A percentile compares a stretch with the other conserved stretches of the same genome.
Evolutionary conservation across 2,113 vertebrate species (phyloP).

Genomic region (Glaucomys volans): DNA sequence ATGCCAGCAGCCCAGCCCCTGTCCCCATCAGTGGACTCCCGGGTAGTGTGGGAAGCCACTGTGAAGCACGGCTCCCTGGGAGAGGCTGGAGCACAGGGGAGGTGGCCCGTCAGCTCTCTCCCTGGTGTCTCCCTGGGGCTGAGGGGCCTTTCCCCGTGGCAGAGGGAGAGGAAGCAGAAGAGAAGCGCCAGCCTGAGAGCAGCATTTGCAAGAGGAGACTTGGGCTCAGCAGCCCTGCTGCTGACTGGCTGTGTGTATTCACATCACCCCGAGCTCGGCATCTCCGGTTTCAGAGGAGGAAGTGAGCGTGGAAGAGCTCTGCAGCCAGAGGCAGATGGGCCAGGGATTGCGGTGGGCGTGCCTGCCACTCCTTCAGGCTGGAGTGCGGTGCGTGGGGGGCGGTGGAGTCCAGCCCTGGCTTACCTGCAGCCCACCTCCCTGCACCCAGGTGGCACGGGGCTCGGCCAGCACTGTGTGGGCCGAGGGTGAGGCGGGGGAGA

Average conservation of each 20-base stretch:
- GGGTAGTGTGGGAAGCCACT: neutral
- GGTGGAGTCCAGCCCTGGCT: neutral
- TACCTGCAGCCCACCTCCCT: too few relatives aligned
- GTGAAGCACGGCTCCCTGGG: neutral
- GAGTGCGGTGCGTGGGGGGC: too few relatives aligned
- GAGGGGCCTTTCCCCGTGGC: neutral
- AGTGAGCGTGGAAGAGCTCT: rapidly evolving
- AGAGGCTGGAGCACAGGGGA: neutral
- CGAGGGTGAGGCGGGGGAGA: neutral
- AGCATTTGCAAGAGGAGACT: neutral
- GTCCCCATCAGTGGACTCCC: neutral
- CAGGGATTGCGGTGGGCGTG: rapidly evolving
- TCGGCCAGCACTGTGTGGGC: too few relatives aligned
- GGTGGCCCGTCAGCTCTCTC: neutral
- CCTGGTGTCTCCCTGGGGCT: rapidly evolving
- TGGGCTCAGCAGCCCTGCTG: too few relatives aligned
- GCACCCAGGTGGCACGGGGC: too few relatives aligned
- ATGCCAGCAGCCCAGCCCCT: too few relatives aligned
- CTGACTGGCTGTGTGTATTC: too few relatives aligned
- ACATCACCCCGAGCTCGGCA: neutral
- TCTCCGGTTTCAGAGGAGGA: neutral
- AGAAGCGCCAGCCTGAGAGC: neutral
- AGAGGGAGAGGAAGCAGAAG: neutral
- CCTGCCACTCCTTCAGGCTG: too few relatives aligned
- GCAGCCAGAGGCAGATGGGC: too few relatives aligned